phyloP scores from a whole-genome alignment of 2,888 invertebrate species.

The Callyntrura guangdongensis region DNA sequence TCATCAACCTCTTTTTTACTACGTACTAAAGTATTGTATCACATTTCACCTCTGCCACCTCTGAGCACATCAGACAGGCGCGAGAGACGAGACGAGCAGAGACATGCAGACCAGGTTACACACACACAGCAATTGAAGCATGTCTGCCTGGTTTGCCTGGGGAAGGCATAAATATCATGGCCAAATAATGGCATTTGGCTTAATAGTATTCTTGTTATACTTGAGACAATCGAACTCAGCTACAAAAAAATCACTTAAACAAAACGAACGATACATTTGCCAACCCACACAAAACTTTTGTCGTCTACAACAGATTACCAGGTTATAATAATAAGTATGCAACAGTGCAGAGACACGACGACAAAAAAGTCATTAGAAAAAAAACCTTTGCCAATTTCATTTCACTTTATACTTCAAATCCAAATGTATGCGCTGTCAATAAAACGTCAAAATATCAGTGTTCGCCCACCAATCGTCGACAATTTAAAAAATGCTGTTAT shows the following conservation, averaged over 20 bases:
- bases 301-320: neutral
- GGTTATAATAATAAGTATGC: neutral
- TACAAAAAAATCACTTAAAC: neutral
- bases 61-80: neutral
- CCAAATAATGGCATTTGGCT: neutral
- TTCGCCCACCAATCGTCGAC: slow-evolving; percentile 58
- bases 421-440: slow-evolving; percentile 76
- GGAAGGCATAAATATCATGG: neutral
- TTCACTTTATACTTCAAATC: slow-evolving; percentile 66
- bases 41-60: neutral
- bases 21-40: neutral
- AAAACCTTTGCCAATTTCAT: slow-evolving; percentile 62
- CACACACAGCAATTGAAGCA: neutral
- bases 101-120: neutral
- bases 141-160: neutral
- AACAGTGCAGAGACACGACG: slow-evolving; percentile 14
- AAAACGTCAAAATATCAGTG: slow-evolving; percentile 78
- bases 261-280: slow-evolving; percentile 31
- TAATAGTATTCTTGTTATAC: slow-evolving; percentile 8
- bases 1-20: neutral
- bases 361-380: slow-evolving; percentile 67
- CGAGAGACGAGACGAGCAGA: neutral
- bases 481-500: slow-evolving; percentile 29
- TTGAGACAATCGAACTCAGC: slow-evolving; percentile 1
- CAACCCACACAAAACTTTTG: slow-evolving; percentile 21